phyloP scores from a whole-genome alignment of 2,113 vertebrate genomes.

The Steatornis caripensis region DNA sequence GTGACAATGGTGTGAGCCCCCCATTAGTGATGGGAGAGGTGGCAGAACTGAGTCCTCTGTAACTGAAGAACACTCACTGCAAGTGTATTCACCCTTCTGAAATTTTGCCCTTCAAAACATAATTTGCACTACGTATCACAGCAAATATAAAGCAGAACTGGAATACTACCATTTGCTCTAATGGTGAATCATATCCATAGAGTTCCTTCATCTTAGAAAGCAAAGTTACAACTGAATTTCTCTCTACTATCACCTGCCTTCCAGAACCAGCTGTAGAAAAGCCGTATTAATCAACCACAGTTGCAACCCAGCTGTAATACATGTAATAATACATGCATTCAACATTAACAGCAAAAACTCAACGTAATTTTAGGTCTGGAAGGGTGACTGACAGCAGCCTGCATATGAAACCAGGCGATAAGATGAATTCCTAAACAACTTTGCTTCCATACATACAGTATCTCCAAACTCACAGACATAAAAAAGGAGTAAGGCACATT shows the following conservation, averaged over 20 bases:
- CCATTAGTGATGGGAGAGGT: not conserved
- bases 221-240: not conserved
- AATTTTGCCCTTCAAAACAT: not conserved
- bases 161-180: not conserved
- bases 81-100: not conserved
- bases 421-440: not conserved
- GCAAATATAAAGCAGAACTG: not conserved
- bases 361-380: not conserved
- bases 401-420: not conserved
- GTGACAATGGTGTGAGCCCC: not conserved
- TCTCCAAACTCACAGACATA: not conserved
- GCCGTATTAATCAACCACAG: not conserved
- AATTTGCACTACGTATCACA: not conserved
- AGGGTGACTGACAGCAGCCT: not conserved
- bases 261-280: not conserved
- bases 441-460: not conserved
- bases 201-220: not conserved
- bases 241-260: not conserved
- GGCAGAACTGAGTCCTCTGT: not conserved
- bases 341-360: not conserved
- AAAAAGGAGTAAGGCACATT: not conserved
- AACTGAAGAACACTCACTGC: not conserved
- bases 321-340: not conserved
- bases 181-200: not conserved
- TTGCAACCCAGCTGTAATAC: not conserved